These are phyloP conservation scores for Drosophila mayaguana DNA, from an alignment of 2,888 invertebrate genomes.

Conservation along the genomic window DNA sequence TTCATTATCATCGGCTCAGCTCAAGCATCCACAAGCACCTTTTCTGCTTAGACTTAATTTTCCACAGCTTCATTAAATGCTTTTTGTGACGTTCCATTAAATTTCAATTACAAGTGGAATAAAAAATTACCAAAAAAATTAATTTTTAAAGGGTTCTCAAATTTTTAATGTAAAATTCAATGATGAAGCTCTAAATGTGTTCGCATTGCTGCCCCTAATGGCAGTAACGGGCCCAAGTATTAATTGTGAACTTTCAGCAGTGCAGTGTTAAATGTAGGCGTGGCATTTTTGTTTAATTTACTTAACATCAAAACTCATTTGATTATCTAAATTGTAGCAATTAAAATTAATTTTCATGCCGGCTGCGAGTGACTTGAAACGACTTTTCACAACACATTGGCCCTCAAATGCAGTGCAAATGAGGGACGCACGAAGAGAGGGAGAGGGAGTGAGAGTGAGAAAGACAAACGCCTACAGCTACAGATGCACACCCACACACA, in stretches of 20 bases:
- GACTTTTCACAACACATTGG: constrained; percentile 57
- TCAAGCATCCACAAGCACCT: background rate
- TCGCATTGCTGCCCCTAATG: constrained; percentile 14
- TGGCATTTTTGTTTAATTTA: constrained; percentile 57
- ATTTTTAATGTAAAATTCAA: constrained; percentile 3
- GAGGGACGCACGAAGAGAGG: background rate
- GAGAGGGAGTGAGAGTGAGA: background rate
- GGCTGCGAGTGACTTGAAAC: constrained; percentile 16
- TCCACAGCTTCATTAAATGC: background rate
- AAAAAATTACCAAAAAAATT: background rate
- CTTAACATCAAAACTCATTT: constrained; percentile 69
- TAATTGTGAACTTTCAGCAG: constrained; percentile 39
- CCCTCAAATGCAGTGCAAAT: constrained; percentile 56
- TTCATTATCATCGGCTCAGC: background rate
- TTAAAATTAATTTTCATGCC: constrained; percentile 77
- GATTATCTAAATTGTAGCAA: constrained; percentile 79
- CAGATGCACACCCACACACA: constrained; percentile 11
- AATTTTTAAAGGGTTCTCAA: background rate
- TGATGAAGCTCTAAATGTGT: constrained; percentile 7
- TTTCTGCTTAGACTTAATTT: background rate
- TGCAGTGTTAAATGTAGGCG: constrained; percentile 34
- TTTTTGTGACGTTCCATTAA: background rate
- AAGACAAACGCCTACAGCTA: constrained; percentile 15
- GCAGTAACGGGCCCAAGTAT: constrained; percentile 25
- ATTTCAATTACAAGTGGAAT: background rate